Base-by-base conservation (phyloP, 2,888 invertebrate species). In the Zaprionus bogoriensis region DNA sequence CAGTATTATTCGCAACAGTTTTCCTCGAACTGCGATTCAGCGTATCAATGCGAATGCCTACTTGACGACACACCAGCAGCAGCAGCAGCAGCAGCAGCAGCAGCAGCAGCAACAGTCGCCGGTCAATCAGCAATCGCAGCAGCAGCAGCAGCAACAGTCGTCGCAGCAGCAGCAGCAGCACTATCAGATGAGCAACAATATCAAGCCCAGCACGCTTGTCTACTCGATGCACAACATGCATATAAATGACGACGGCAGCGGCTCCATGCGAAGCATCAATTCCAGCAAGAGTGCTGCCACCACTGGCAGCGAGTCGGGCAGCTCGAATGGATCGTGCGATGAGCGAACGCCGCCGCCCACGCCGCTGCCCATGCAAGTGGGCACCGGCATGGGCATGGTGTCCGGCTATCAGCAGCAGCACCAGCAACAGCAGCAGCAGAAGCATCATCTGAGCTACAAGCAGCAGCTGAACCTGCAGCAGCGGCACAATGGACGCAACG, bases 301-400 rank as follows among this genome's bases (percentile, higher is more conserved):
- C 17, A 81, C 81, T 5, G 90, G 89, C 27, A 91, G 91, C 66
- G 91, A 91, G 72, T 89, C 91, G 2, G 90, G 90, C 23, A 91
- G 91, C 64, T 90, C 91, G n/a, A 87, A 90, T 70, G 90, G 90
- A 20, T 91, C 91, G n/a, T 88, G 88, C 10, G 90, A 89, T 19
- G 91, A 91, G 46, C 83, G 88, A 62, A 89, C 91, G 47, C 91
- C 91, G 41, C 90, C 91, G 53, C 91, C 91, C 27, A 89, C 88
- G 27, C 77, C 89, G 55, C 70, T 88, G 59, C 70, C 74, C 42
- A 82, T 66, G 28, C 72, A 86, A 20, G 61, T 74, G 1, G 68
- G 74, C 36, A 45, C 73, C 23, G 66, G 75, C 32, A 70, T 75
- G 27, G 70, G 73, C 36, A 86, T 73, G 77, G 80, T 81, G 20